Conservation (phyloP, 2,113 vertebrate species). For the Microtus pennsylvanicus region DNA sequence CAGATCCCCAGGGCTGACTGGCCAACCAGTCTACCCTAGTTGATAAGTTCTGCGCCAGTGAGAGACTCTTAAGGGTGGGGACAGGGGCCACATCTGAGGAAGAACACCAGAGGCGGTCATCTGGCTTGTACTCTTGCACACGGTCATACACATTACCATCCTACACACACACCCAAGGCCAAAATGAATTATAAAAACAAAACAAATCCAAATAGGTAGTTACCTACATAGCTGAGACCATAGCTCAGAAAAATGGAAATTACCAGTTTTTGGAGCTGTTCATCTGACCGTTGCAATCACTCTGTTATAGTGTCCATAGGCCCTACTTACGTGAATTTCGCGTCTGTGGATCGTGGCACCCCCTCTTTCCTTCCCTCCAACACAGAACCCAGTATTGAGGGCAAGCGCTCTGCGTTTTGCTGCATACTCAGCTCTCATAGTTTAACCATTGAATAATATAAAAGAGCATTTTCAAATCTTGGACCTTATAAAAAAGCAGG, state of each 20-base stretch:
- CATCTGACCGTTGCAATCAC: accelerated
- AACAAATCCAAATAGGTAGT: background rate
- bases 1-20: background rate
- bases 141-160: no score
- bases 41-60: background rate
- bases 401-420: background rate
- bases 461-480: background rate
- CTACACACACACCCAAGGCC: background rate
- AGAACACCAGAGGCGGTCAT: no score
- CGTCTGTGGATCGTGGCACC: accelerated
- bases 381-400: background rate
- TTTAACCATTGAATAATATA: background rate
- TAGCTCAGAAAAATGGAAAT: background rate
- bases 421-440: background rate
- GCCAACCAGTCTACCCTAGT: background rate
- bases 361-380: background rate
- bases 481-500: background rate
- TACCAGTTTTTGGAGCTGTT: background rate
- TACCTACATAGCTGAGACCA: background rate
- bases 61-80: background rate
- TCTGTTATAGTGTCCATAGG: background rate
- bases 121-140: background rate
- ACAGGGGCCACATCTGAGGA: background rate
- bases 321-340: background rate
- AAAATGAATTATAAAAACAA: background rate